Percentiles rank a stretch among this genome's conserved stretches.
Evolutionary conservation across 2,888 invertebrate genomes (phyloP).

Genomic region (Lepidochrysops patricia): DNA sequence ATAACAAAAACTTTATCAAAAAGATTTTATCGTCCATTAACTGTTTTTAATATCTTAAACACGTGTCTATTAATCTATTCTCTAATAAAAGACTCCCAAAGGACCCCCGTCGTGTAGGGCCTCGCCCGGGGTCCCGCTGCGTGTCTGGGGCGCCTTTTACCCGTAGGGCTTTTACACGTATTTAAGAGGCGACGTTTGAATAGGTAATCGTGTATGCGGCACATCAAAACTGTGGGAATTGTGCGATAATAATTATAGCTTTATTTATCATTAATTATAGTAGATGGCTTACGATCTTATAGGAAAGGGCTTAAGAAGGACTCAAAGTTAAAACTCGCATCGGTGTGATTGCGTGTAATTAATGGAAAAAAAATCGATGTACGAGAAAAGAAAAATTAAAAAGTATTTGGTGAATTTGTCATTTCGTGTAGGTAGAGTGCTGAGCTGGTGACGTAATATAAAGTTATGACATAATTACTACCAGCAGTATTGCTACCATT

Average conservation of each 20-base stretch:
- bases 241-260: background rate
- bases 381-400: no score
- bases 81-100: background rate
- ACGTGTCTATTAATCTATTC: background rate
- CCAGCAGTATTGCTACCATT: no score
- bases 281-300: no score
- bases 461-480: background rate
- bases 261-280: no score
- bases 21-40: background rate
- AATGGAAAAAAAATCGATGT: no score
- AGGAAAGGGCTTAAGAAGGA: no score
- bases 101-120: background rate
- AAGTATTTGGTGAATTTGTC: no score
- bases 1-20: no score
- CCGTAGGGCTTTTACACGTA: background rate
- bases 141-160: background rate
- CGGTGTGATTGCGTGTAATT: no score
- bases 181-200: background rate
- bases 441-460: background rate
- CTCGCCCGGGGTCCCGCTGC: background rate
- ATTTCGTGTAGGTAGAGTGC: background rate
- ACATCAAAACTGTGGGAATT: background rate
- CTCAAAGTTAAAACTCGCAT: no score
- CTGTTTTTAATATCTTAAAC: background rate
- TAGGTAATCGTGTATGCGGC: background rate